A percentile compares a stretch with the other conserved stretches of the same genome.
These are phyloP conservation scores for Biston betularia DNA, from an alignment of 2,888 invertebrate species.

Conservation along the genomic window DNA sequence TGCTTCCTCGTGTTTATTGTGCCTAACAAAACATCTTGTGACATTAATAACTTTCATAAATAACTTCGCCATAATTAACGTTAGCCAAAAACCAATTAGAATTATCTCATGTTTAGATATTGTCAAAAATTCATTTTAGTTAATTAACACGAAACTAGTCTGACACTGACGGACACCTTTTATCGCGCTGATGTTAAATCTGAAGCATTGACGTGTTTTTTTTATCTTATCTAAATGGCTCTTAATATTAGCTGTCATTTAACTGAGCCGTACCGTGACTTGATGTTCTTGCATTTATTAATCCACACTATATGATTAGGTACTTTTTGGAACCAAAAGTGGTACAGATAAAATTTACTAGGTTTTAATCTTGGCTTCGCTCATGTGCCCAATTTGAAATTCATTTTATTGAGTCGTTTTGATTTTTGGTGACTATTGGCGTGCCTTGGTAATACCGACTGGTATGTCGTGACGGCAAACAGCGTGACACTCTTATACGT, in stretches of 20 bases:
- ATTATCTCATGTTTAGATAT: constrained; percentile 9
- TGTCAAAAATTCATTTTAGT: constrained; percentile 30
- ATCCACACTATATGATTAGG: constrained; percentile 1
- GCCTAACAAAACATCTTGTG: not conserved
- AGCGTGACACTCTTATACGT: too few species aligned
- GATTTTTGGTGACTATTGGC: too few species aligned
- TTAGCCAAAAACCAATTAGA: not conserved
- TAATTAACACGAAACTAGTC: constrained; percentile 12
- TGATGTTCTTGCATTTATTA: constrained; percentile 2
- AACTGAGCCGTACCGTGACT: not conserved
- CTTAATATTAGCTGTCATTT: constrained; percentile 5
- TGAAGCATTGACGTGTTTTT: constrained; percentile 20
- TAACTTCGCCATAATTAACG: not conserved
- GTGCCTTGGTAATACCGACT: too few species aligned
- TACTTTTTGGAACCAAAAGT: not conserved
- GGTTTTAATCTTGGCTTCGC: not conserved
- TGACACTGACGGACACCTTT: constrained; percentile 11
- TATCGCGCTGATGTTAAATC: constrained; percentile 29
- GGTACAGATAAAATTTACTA: not conserved
- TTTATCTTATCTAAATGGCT: constrained; percentile 22
- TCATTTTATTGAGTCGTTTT: too few species aligned
- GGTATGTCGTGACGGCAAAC: too few species aligned
- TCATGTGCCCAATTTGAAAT: too few species aligned
- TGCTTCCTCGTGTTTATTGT: constrained; percentile 1
- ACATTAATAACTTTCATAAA: not conserved